Evolutionary conservation across 2,888 invertebrate genomes (phyloP), one percentile per base, ranked within the genome.

Genomic region (Drosophila demipolita): DNA sequence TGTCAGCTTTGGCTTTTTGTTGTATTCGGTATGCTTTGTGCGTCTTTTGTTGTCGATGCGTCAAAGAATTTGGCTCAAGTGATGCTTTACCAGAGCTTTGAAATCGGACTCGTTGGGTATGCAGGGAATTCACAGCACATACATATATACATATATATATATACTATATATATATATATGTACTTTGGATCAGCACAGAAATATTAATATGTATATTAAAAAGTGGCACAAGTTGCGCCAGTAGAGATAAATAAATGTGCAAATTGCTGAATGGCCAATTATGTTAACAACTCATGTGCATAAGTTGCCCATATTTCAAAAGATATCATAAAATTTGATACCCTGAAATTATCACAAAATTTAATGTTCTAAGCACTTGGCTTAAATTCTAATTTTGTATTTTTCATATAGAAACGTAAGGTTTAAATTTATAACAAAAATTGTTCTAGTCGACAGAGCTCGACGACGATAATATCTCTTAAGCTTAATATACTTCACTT

Each of bases 31-130:
- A 9, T 59, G 62, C 70, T 82, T 70, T 85, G 68, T 66, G 68
- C 61, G 66, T 70, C 83, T 86, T 89, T 78, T 85, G 66, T 78
- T 71, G 66, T 69, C 75, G 73, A 87, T 89, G 89, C 89, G 75
- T 71, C 89, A 89, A 78, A 74, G 87, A 90, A 86, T 90, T 78
- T 83, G 71, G 85, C 71, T 81, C 90, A 85, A 90, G 85, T 75
- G 87, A 66, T 70, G 66, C 78, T 63, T 75, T 63, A 36, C 58
- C 60, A 40, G 11, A 42, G 70, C 53, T 70, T 48, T 29, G 32
- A 38, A 49, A 45, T 65, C 42, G 50, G 6, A 17, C 40, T 29
- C 32, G 11, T 3, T n/a, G 5, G 11, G 9, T 17, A n/a, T 26
- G 17, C 8, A 20, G 42, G 12, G 33, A 38, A 32, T 8, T 32